Conservation (phyloP, 2,888 invertebrate genomes). For the Eupithecia vulgata region DNA sequence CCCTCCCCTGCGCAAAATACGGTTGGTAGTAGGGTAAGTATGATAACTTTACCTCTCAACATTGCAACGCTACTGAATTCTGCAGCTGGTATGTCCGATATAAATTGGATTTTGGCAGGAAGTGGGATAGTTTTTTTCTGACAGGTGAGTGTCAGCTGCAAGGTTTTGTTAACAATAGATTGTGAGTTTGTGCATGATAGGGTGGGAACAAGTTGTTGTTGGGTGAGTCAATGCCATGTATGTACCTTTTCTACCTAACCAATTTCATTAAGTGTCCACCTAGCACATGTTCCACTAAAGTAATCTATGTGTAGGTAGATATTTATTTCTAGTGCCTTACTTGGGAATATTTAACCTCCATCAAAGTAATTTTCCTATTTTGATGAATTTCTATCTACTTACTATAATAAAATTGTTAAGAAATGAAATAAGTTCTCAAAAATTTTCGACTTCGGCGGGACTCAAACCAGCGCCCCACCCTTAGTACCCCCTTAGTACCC, state of each 20-base stretch:
- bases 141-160: constrained; percentile 58
- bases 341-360: not conserved
- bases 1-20: constrained; percentile 66
- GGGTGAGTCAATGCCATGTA: not conserved
- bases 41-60: constrained; percentile 49
- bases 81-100: constrained; percentile 37
- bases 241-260: not conserved
- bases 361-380: not conserved
- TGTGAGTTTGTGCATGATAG: constrained; percentile 17
- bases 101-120: constrained; percentile 64
- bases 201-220: constrained; percentile 3
- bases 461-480: no score
- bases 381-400: no score
- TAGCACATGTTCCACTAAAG: not conserved
- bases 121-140: constrained; percentile 58
- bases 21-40: constrained; percentile 57
- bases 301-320: not conserved
- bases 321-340: not conserved
- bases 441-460: no score
- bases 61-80: constrained; percentile 51
- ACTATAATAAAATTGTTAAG: no score
- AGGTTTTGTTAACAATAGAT: constrained; percentile 31
- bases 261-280: no score
- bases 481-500: no score
- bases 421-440: no score